Evolutionary conservation across 2,888 invertebrate genomes (phyloP).

Genomic region (Tipula lateralis): DNA sequence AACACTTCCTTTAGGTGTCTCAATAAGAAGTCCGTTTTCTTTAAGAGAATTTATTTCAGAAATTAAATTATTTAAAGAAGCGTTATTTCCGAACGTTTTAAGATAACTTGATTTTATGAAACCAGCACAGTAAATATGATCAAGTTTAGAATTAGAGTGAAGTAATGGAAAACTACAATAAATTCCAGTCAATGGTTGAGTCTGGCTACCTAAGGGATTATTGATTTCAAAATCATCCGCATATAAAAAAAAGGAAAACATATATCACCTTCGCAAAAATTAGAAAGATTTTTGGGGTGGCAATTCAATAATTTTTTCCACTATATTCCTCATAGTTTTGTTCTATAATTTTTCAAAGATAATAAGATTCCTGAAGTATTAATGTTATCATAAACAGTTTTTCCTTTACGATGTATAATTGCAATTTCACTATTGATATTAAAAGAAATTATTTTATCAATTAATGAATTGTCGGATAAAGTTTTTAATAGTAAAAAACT

Average conservation of each 20-base stretch:
- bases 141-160: not conserved
- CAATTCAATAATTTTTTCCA: not conserved
- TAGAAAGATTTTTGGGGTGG: not conserved
- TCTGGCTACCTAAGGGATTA: constrained; percentile 31
- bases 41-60: constrained; percentile 37
- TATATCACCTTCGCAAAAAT: not conserved
- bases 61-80: constrained; percentile 37
- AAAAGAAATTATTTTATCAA: not conserved
- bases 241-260: constrained; percentile 26
- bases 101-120: not conserved
- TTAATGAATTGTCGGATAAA: not conserved
- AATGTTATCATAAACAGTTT: not conserved
- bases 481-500: not conserved
- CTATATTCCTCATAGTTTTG: not conserved
- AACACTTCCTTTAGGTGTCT: constrained; percentile 28
- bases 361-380: not conserved
- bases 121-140: not conserved
- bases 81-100: constrained; percentile 34
- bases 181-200: constrained; percentile 31
- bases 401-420: not conserved
- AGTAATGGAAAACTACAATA: constrained; percentile 31
- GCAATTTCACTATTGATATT: not conserved
- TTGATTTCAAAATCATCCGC: too few species aligned
- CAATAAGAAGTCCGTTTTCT: constrained; percentile 36
- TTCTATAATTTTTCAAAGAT: not conserved